Evolutionary conservation across 2,888 invertebrate species (phyloP).

Genomic region (Ellobium chinense): DNA sequence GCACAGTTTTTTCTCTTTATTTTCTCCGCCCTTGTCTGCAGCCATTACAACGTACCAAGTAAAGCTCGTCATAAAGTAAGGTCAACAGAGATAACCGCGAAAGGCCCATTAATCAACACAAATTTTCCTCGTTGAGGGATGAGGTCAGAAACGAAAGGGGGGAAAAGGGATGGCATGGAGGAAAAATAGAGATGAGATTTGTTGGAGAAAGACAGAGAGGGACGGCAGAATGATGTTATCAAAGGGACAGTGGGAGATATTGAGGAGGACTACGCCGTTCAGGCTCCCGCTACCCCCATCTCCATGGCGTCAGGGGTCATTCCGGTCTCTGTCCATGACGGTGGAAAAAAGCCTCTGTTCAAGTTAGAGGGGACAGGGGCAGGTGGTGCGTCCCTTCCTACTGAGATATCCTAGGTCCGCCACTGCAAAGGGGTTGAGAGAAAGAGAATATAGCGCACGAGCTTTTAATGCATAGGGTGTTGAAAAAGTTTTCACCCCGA

Average conservation of each 20-base stretch:
- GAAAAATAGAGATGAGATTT: background rate
- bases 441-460: too few relatives aligned
- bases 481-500: too few relatives aligned
- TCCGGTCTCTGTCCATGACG: conserved; percentile 74
- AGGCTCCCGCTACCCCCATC: conserved; percentile 70
- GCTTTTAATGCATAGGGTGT: too few relatives aligned
- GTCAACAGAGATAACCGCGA: background rate
- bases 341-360: conserved; percentile 81
- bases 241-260: conserved; percentile 17
- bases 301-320: conserved; percentile 60
- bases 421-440: too few relatives aligned
- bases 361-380: conserved; percentile 78
- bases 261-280: conserved; percentile 53
- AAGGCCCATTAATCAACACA: background rate
- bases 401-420: too few relatives aligned
- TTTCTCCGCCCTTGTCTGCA: too few relatives aligned
- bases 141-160: background rate
- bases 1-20: too few relatives aligned
- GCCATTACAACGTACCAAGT: too few relatives aligned
- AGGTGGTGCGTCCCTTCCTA: too few relatives aligned
- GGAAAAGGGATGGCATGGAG: too few relatives aligned
- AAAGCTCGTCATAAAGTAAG: too few relatives aligned
- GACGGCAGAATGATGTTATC: background rate
- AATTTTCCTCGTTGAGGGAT: background rate
- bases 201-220: background rate